phyloP scores from a whole-genome alignment of 2,888 invertebrate genomes.

The Sycophila texana region DNA sequence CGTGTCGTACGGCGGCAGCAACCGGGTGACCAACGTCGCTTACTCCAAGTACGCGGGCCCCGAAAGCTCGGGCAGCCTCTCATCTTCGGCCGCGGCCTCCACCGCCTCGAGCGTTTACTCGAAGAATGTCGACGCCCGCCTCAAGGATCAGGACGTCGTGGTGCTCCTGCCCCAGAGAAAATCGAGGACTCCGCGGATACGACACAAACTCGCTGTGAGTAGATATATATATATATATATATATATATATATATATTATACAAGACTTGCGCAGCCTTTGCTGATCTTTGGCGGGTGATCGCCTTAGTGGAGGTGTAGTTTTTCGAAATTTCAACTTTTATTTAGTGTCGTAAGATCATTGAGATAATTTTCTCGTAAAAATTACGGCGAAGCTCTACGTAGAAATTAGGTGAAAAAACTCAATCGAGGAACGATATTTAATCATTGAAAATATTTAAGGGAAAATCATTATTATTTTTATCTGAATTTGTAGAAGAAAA shows the following conservation, averaged over 20 bases:
- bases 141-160: conserved; percentile 70
- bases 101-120: conserved; percentile 57
- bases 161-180: conserved; percentile 69
- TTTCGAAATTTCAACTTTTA: too few relatives aligned
- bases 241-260: not conserved
- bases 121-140: conserved; percentile 58
- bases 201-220: conserved; percentile 71
- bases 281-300: not conserved
- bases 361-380: too few relatives aligned
- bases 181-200: conserved; percentile 67
- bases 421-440: too few relatives aligned
- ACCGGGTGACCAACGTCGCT: conserved; percentile 80
- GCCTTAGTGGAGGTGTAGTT: too few relatives aligned
- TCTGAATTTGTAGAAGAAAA: too few relatives aligned
- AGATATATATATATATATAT: too few relatives aligned
- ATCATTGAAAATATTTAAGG: too few relatives aligned
- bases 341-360: too few relatives aligned
- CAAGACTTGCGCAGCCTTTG: not conserved
- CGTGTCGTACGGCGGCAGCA: conserved; percentile 80
- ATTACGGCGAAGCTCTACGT: too few relatives aligned
- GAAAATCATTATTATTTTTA: too few relatives aligned
- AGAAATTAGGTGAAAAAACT: too few relatives aligned
- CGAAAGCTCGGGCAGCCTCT: conserved; percentile 38
- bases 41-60: conserved; percentile 66
- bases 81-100: conserved; percentile 52